These are phyloP conservation scores for Exephanes ischioxanthus DNA, from an alignment of 2,888 invertebrate genomes.

Conservation along the genomic window DNA sequence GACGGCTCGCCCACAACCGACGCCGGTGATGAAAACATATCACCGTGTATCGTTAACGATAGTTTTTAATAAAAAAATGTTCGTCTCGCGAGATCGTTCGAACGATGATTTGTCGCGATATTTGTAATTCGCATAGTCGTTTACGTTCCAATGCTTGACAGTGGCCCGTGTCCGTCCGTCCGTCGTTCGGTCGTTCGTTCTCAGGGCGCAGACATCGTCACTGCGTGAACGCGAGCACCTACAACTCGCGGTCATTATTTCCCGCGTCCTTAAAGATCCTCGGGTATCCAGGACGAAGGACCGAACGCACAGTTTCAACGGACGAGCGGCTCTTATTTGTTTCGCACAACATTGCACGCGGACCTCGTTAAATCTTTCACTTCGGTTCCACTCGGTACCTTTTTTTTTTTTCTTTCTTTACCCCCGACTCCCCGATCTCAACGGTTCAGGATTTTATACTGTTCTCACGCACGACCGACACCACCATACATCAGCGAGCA, in stretches of 20 bases:
- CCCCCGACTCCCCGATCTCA: not conserved
- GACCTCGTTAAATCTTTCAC: slow-evolving; percentile 4
- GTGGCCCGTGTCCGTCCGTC: slow-evolving; percentile 30
- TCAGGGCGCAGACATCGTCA: slow-evolving; percentile 57
- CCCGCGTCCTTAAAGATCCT: slow-evolving; percentile 48
- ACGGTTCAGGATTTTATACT: slow-evolving; percentile 50
- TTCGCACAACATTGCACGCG: slow-evolving; percentile 61
- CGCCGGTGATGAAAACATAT: slow-evolving; percentile 85
- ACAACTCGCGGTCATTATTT: slow-evolving; percentile 61
- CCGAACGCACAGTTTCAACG: slow-evolving; percentile 36
- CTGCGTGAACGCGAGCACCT: slow-evolving; percentile 52
- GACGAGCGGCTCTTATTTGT: slow-evolving; percentile 58
- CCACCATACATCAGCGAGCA: slow-evolving; percentile 30
- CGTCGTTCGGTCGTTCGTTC: slow-evolving; percentile 22
- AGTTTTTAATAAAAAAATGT: slow-evolving; percentile 20
- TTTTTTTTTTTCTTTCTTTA: slow-evolving; percentile 6
- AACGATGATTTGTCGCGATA: slow-evolving; percentile 17
- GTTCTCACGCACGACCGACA: slow-evolving; percentile 56
- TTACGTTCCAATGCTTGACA: slow-evolving; percentile 26
- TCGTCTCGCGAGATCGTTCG: slow-evolving; percentile 20
- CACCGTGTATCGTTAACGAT: slow-evolving; percentile 67
- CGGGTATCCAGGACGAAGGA: slow-evolving; percentile 49
- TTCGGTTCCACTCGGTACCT: not conserved
- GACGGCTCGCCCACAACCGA: slow-evolving; percentile 86
- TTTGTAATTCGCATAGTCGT: slow-evolving; percentile 31